Evolutionary conservation across 2,113 vertebrate species (phyloP).

Genomic region (Canis aureus): DNA sequence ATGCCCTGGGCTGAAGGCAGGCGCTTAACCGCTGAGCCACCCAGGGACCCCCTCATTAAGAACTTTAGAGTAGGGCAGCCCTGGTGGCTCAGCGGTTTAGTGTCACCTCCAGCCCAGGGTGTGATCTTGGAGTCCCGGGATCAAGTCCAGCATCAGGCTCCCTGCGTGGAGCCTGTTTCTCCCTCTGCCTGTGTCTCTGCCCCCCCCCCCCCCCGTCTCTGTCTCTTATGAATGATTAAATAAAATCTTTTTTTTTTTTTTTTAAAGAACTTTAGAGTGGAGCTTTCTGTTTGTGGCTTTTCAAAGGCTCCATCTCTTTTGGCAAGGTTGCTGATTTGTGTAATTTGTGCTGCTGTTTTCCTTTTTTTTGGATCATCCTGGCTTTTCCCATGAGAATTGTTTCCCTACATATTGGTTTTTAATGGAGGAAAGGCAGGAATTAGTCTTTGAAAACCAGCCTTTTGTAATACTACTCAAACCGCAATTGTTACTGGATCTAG

Average conservation of each 20-base stretch:
- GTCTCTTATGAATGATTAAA: too few species aligned
- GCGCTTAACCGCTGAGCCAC: too few species aligned
- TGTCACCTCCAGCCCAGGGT: too few species aligned
- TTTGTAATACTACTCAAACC: not conserved
- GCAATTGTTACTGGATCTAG: not conserved
- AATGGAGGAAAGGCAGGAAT: not conserved
- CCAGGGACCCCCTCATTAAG: too few species aligned
- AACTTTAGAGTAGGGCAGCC: too few species aligned
- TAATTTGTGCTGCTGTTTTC: not conserved
- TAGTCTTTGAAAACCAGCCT: not conserved
- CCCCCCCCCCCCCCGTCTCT: accelerated
- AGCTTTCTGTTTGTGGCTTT: not conserved
- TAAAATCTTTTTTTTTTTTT: too few species aligned
- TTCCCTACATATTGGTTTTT: not conserved
- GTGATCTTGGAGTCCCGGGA: too few species aligned
- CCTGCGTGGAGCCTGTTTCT: too few species aligned
- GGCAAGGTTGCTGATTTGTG: not conserved
- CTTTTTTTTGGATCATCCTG: not conserved
- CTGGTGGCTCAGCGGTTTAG: too few species aligned
- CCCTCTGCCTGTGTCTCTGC: too few species aligned
- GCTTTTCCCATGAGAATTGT: not conserved
- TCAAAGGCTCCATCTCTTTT: not conserved
- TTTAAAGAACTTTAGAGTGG: not conserved
- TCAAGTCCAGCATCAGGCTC: too few species aligned
- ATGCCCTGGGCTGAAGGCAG: too few species aligned